These are phyloP conservation scores for Drosophila kikkawai DNA, from an alignment of 1,140 invertebrate species.

Conservation along the genomic window DNA sequence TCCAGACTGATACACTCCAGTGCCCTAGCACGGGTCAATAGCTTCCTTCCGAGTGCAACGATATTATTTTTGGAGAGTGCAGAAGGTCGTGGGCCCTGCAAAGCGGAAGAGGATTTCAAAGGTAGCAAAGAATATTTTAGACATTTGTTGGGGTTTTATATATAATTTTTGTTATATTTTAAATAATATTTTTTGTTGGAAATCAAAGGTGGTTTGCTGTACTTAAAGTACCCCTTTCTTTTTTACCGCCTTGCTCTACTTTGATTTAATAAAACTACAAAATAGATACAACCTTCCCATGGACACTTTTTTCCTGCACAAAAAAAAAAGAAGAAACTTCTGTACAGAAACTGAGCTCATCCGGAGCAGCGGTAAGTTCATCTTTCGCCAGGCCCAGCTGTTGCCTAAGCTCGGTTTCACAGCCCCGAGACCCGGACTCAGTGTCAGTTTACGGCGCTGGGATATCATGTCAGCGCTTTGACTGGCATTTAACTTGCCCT, in stretches of 20 bases:
- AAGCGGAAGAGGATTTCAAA: not conserved
- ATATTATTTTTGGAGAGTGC: conserved; percentile 44
- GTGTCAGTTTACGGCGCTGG: conserved; percentile 63
- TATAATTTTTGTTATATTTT: not conserved
- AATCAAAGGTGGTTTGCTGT: not conserved
- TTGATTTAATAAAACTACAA: not conserved
- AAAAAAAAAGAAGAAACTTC: not conserved
- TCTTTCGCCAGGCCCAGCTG: conserved; percentile 21
- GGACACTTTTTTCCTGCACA: not conserved
- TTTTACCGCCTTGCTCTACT: not conserved
- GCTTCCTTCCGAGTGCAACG: conserved; percentile 30
- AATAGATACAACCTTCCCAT: not conserved
- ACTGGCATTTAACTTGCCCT: conserved; percentile 76
- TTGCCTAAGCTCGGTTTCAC: conserved; percentile 36
- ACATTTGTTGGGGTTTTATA: not conserved
- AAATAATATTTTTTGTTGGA: not conserved
- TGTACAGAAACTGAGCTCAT: not conserved
- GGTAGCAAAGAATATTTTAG: not conserved
- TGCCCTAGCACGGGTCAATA: conserved; percentile 61
- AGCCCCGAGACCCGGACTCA: not conserved
- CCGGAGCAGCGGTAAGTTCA: not conserved
- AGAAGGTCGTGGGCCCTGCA: conserved; percentile 32
- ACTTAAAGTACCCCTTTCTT: not conserved
- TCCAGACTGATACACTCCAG: conserved; percentile 51
- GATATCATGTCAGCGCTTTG: conserved; percentile 78